Evolutionary conservation across 23 tunicate species (phyloP), one percentile per base, ranked within the genome.

Genomic region (Diplosoma virens): DNA sequence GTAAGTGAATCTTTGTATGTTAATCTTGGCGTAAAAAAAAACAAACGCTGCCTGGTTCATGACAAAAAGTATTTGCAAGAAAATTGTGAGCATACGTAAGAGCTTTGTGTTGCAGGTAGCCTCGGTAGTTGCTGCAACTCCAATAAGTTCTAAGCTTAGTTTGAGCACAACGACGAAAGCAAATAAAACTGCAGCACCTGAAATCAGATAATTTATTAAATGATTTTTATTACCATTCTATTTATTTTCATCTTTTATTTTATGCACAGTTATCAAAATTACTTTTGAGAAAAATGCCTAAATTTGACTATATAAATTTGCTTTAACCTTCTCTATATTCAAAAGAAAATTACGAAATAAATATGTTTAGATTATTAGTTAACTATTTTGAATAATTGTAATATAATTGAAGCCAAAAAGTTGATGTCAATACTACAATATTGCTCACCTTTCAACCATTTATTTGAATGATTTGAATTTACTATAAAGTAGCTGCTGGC

Each of bases 361-460:
- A n/a, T n/a, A n/a, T n/a, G n/a, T n/a, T n/a, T n/a, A n/a, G n/a
- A n/a, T n/a, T n/a, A n/a, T n/a, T n/a, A n/a, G n/a, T n/a, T n/a
- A n/a, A n/a, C n/a, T n/a, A n/a, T n/a, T n/a, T n/a, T n/a, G n/a
- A n/a, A n/a, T n/a, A n/a, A n/a, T n/a, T n/a, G n/a, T n/a, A n/a
- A n/a, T n/a, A n/a, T n/a, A n/a, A n/a, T n/a, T n/a, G n/a, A n/a
- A n/a, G n/a, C n/a, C n/a, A n/a, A n/a, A n/a, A n/a, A n/a, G n/a
- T n/a, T n/a, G n/a, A n/a, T n/a, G n/a, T n/a, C n/a, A n/a, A n/a
- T 7, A 41, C 50, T 7, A 7, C 50, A 14, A 41, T 14, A 41
- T 41, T 41, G 50, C 9, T 41, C 14, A 61, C 69, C 69, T 61
- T 61, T 61, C 18, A 61, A 61, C 69, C 69, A 61, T 4, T 61